A percentile compares a stretch with the other conserved stretches of the same genome.
These are phyloP conservation scores for Helicoverpa zea DNA, from an alignment of 1,140 invertebrate species.

Conservation along the genomic window DNA sequence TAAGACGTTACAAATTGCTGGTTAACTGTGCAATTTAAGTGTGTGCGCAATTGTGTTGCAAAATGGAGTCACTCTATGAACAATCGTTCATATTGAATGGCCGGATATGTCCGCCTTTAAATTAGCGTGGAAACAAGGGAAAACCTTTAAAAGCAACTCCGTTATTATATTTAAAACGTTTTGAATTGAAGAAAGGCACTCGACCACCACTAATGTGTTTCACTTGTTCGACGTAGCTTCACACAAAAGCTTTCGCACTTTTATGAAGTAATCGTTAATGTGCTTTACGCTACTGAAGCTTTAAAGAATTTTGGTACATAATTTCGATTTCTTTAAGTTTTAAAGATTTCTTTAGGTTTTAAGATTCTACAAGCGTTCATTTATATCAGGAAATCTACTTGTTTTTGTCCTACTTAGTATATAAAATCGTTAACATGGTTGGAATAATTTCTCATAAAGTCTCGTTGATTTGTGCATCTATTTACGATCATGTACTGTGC, in stretches of 20 bases:
- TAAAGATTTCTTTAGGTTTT: too few relatives aligned
- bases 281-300: background rate
- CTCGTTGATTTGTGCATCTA: too few relatives aligned
- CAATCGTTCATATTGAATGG: conserved; percentile 86
- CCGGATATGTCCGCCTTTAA: conserved; percentile 84
- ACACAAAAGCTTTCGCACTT: conserved; percentile 58
- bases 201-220: conserved; percentile 75
- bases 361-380: too few relatives aligned
- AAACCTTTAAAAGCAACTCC: conserved; percentile 79
- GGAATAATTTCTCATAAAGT: too few relatives aligned
- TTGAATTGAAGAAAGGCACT: conserved; percentile 72
- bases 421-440: too few relatives aligned
- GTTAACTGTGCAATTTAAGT: conserved; percentile 79
- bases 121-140: conserved; percentile 83
- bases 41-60: conserved; percentile 75
- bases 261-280: conserved; percentile 59
- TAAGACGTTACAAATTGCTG: conserved; percentile 60
- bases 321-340: background rate
- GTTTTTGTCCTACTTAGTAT: too few relatives aligned
- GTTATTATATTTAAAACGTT: conserved; percentile 83
- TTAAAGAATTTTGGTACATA: background rate
- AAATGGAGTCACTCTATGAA: conserved; percentile 77
- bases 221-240: conserved; percentile 62
- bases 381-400: too few relatives aligned
- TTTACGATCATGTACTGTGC: too few relatives aligned